Evolutionary conservation across 1,140 invertebrate genomes (phyloP).

Genomic region (Ylistrum balloti): DNA sequence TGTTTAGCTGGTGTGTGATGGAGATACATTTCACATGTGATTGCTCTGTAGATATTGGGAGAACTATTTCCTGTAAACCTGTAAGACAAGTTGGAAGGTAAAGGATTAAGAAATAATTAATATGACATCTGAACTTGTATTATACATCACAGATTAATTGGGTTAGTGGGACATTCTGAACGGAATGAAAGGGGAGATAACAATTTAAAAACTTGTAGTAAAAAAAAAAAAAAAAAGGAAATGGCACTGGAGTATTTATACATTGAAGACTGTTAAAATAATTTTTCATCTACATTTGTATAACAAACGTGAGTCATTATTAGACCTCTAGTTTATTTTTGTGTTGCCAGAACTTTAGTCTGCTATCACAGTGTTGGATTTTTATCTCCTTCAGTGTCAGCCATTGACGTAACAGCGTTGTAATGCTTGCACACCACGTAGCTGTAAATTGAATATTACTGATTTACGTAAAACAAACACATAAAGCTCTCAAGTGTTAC

Average conservation of each 20-base stretch:
- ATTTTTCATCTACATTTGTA: neutral
- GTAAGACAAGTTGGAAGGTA: neutral
- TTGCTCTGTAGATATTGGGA: too few species aligned
- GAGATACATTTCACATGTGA: too few species aligned
- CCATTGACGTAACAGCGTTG: neutral
- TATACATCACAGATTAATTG: neutral
- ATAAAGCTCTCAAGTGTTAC: constrained; percentile 7
- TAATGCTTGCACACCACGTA: neutral
- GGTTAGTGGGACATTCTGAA: too few species aligned
- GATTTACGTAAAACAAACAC: constrained; percentile 35
- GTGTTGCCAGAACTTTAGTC: neutral
- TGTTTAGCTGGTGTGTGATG: too few species aligned
- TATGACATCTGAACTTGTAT: neutral
- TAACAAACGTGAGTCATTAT: neutral
- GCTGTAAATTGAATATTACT: constrained; percentile 35
- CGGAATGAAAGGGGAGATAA: too few species aligned
- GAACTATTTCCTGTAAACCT: neutral
- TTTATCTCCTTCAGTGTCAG: neutral
- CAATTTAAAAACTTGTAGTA: too few species aligned
- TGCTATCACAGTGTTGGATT: neutral
- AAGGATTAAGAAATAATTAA: neutral
- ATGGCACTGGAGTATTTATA: too few species aligned
- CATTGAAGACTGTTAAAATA: too few species aligned
- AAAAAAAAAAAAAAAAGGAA: too few species aligned
- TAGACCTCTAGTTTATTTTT: neutral